Percentiles rank a stretch among this genome's conserved stretches.
Evolutionary conservation across 2,797 vertebrate species (phyloP).

Genomic region (Morelia viridis): DNA sequence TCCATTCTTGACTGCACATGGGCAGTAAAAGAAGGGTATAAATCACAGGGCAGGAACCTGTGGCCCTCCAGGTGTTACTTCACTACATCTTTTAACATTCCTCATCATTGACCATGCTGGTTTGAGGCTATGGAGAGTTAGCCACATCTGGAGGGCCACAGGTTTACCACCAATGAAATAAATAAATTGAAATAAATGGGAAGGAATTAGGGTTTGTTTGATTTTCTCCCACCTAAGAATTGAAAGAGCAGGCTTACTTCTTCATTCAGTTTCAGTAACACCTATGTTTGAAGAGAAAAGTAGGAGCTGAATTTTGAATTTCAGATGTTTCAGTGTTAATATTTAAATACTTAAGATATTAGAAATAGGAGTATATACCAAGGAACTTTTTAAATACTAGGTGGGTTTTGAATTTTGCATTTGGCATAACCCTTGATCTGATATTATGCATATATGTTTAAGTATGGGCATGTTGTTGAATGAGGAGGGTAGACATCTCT

Average conservation of each 20-base stretch:
- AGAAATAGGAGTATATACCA: neutral
- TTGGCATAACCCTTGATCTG: neutral
- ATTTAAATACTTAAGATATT: neutral
- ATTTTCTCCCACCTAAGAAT: neutral
- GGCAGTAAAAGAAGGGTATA: neutral
- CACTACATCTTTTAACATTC: neutral
- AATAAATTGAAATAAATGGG: neutral
- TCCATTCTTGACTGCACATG: neutral
- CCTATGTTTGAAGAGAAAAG: neutral
- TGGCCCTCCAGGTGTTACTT: neutral
- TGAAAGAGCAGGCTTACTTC: neutral
- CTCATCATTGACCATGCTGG: neutral
- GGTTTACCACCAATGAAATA: neutral
- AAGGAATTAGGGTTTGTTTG: neutral
- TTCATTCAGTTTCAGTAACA: neutral
- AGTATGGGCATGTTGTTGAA: neutral
- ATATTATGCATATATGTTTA: neutral
- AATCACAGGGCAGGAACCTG: neutral
- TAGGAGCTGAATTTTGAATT: neutral
- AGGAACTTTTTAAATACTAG: neutral
- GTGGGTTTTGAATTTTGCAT: neutral
- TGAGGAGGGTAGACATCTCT: constrained; percentile 34
- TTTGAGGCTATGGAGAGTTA: neutral
- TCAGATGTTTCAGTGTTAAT: neutral
- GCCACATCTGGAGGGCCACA: neutral